Evolutionary conservation across 2,797 vertebrate species (phyloP).

Genomic region (Sebastes flavidus): DNA sequence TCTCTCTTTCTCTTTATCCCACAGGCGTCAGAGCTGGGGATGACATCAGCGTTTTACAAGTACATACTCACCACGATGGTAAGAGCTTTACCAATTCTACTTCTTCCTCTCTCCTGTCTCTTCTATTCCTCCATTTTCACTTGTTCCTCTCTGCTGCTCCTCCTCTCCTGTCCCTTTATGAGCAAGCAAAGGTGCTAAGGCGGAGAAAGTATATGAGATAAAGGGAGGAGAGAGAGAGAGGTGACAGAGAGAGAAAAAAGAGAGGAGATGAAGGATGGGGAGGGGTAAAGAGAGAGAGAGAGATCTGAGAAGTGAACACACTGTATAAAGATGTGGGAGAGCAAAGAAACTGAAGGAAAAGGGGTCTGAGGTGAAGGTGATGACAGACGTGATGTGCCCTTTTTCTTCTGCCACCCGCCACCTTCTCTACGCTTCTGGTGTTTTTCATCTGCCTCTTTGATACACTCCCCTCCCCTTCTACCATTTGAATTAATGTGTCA

Average conservation of each 20-base stretch:
- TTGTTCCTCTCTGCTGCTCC: background rate
- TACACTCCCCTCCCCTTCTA: slow-evolving; percentile 46
- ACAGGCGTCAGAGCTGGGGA: slow-evolving; percentile 75
- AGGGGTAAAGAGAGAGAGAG: slow-evolving; percentile 12
- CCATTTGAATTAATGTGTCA: slow-evolving; percentile 70
- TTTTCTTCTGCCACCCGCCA: slow-evolving; percentile 50
- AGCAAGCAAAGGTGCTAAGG: slow-evolving; percentile 42
- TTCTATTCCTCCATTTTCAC: slow-evolving; percentile 7
- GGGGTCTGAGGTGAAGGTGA: slow-evolving; percentile 61
- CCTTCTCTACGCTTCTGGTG: slow-evolving; percentile 37
- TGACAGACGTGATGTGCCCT: slow-evolving; percentile 49
- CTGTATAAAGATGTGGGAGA: slow-evolving; percentile 50
- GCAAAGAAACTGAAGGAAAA: slow-evolving; percentile 24
- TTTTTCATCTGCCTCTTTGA: slow-evolving; percentile 69
- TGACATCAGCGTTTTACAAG: slow-evolving; percentile 93
- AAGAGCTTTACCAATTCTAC: slow-evolving; percentile 56
- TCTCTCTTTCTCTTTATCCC: background rate
- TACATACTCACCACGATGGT: slow-evolving; percentile 95
- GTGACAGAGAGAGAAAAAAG: slow-evolving; percentile 9
- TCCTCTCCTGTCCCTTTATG: slow-evolving; percentile 35
- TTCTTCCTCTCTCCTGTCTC: background rate
- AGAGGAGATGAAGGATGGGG: slow-evolving; percentile 33
- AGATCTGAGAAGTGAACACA: slow-evolving; percentile 41
- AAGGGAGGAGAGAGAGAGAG: slow-evolving; percentile 25
- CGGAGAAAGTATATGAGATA: slow-evolving; percentile 28